These are phyloP conservation scores for Sitta europaea DNA, from an alignment of 2,113 vertebrate genomes.

Conservation along the genomic window DNA sequence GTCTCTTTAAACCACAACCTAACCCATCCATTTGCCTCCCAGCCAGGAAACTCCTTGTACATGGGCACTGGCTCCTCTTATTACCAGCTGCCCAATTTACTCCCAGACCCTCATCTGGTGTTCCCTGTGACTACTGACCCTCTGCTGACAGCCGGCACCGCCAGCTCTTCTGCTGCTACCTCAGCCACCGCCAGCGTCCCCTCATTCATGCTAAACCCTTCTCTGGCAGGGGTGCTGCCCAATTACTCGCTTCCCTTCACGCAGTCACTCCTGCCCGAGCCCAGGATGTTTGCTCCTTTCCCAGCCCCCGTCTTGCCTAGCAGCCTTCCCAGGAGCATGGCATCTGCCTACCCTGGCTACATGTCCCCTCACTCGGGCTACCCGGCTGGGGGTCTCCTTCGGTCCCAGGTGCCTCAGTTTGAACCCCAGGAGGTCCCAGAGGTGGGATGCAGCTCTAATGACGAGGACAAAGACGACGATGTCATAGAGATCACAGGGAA, in stretches of 20 bases:
- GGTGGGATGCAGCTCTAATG: conserved; percentile 91
- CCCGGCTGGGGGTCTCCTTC: conserved; percentile 85
- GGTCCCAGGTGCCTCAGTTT: conserved; percentile 84
- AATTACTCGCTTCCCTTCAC: conserved; percentile 88
- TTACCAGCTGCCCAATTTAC: conserved; percentile 88
- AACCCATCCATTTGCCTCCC: conserved; percentile 80
- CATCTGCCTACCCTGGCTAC: conserved; percentile 82
- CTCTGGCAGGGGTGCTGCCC: conserved; percentile 86
- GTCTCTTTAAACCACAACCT: conserved; percentile 89
- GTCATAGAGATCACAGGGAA: conserved; percentile 97
- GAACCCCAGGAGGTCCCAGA: conserved; percentile 81
- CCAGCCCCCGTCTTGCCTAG: conserved; percentile 77
- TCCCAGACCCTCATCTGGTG: conserved; percentile 90
- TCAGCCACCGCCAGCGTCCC: conserved; percentile 84
- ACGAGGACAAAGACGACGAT: conserved; percentile 95
- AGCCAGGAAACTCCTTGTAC: conserved; percentile 86
- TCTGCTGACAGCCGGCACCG: conserved; percentile 80
- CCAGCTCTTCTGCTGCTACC: conserved; percentile 84
- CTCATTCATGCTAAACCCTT: conserved; percentile 90
- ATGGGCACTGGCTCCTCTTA: conserved; percentile 85
- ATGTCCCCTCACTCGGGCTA: conserved; percentile 82
- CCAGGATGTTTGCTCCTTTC: conserved; percentile 84
- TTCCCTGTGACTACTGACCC: conserved; percentile 89
- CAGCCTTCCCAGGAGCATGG: conserved; percentile 81
- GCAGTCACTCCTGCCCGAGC: conserved; percentile 88